Evolutionary conservation across 2,113 vertebrate genomes (phyloP).

Genomic region (Forbesichthys agassizii): DNA sequence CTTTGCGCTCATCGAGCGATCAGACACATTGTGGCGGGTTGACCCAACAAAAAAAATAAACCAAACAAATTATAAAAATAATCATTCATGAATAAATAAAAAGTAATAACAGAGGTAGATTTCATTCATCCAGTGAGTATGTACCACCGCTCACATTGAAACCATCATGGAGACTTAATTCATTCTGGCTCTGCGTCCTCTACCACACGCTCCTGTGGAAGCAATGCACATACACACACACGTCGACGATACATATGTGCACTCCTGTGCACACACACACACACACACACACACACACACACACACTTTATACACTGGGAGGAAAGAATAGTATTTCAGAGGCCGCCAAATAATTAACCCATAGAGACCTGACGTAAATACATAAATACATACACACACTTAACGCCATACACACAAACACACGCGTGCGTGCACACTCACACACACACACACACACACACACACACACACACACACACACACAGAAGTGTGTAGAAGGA

Average conservation of each 20-base stretch:
- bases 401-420: slow-evolving; percentile 46
- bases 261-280: not conserved
- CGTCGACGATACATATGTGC: not conserved
- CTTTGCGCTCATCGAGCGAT: slow-evolving; percentile 28
- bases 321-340: slow-evolving; percentile 8
- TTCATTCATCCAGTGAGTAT: slow-evolving; percentile 41
- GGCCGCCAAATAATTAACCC: slow-evolving; percentile 16
- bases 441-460: slow-evolving; percentile 17
- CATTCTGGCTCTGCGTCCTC: slow-evolving; percentile 1
- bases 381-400: too few relatives aligned
- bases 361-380: not conserved
- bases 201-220: slow-evolving; percentile 21
- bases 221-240: not conserved
- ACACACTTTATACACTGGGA: not conserved
- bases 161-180: slow-evolving; percentile 2
- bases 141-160: slow-evolving; percentile 37
- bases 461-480: slow-evolving; percentile 11
- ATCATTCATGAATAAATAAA: too few relatives aligned
- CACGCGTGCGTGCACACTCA: not conserved
- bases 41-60: slow-evolving; percentile 25
- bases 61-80: too few relatives aligned
- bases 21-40: slow-evolving; percentile 38
- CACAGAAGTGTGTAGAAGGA: slow-evolving; percentile 44
- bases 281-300: slow-evolving; percentile 6
- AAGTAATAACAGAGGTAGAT: not conserved